phyloP scores from a whole-genome alignment of 2,113 vertebrate genomes.

The Cisticola juncidis region DNA sequence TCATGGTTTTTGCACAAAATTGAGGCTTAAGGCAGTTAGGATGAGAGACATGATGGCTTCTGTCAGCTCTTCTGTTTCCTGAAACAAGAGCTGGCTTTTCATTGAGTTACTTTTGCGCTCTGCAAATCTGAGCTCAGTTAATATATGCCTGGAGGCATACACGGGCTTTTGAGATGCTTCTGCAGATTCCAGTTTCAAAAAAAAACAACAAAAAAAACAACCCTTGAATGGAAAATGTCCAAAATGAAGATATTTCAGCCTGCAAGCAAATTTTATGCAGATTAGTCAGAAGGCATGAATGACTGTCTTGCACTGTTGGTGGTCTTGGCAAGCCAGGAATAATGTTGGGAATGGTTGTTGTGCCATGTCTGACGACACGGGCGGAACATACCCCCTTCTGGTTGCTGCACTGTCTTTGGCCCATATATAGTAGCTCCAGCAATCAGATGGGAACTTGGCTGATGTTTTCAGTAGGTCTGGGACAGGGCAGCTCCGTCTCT shows the following conservation, averaged over 20 bases:
- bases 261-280: neutral
- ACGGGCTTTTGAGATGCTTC: neutral
- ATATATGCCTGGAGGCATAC: neutral
- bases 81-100: neutral
- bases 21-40: neutral
- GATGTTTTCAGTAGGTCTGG: conserved; percentile 24
- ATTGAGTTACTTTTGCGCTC: neutral
- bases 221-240: neutral
- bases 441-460: conserved; percentile 49
- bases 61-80: neutral
- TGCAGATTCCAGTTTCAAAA: neutral
- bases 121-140: neutral
- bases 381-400: neutral
- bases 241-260: neutral
- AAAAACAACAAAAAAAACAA: neutral
- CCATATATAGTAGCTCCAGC: conserved; percentile 9
- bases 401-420: neutral
- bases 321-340: neutral
- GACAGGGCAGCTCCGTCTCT: neutral
- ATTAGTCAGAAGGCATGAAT: neutral
- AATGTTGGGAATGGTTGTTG: neutral
- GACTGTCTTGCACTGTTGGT: neutral
- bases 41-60: neutral
- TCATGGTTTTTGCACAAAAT: neutral
- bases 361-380: neutral